Evolutionary conservation across 2,888 invertebrate species (phyloP), one percentile per base, ranked within the genome.

Genomic region (Dichetophora obliterata): DNA sequence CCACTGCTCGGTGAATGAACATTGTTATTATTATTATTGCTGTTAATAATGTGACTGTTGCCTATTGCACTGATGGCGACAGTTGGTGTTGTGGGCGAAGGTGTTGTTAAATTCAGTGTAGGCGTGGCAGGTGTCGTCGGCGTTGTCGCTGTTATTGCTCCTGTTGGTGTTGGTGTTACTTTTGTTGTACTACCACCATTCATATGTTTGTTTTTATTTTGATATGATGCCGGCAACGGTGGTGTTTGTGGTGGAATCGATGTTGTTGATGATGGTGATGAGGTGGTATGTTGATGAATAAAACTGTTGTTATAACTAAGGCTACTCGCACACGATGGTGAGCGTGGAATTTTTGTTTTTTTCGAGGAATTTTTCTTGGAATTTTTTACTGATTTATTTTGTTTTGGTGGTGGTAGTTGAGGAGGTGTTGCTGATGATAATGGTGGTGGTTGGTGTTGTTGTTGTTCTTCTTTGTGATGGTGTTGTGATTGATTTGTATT

Each of bases 311-410:
- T 83, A 48, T 81, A 80, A 61, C 63, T 82, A 59, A 75, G 70
- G 34, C 76, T 84, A 75, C 87, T 87, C 9, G 86, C 88, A 71
- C 86, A 79, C 48, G 88, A 87, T 6, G 86, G 86, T 61, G 86
- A 87, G 34, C 86, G 82, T 27, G 86, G 86, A 80, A 87, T 87
- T 85, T 87, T 87, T 5, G 86, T 87, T 82, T 87, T 87, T 66
- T 85, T 84, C 14, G 80, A 79, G 24, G 78, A 76, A 72, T 80
- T 80, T 79, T 81, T 82, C 48, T 81, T 81, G 1, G 85, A 83
- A 78, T 83, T 84, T 78, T 86, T 88, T 76, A 84, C 81, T 77
- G 87, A 82, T 79, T 86, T 76, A 50, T 79, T 85, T 81, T 87
- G 87, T 81, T 86, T 87, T 76, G 88, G 85, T 59, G 87, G 84